Evolutionary conservation across 2,888 invertebrate species (phyloP).

Genomic region (Cistogaster globosa): DNA sequence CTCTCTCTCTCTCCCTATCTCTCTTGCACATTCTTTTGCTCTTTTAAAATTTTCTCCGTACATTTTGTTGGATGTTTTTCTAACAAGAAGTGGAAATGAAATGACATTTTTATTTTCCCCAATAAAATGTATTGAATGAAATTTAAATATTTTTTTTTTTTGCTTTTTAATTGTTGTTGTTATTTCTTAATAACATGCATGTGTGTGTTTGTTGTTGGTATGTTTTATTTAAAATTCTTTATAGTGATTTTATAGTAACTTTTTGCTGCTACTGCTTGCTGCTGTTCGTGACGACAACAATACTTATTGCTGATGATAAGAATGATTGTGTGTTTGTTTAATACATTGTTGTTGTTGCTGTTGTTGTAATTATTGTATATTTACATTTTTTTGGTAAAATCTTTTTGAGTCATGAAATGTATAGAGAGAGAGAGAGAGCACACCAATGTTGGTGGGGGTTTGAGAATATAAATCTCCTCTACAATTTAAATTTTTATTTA

Average conservation of each 20-base stretch:
- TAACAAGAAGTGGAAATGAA: conserved; percentile 13
- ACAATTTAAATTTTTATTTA: not conserved
- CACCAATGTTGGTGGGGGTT: conserved; percentile 18
- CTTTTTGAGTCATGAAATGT: conserved; percentile 25
- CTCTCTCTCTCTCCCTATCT: not conserved
- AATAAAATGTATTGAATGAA: conserved; percentile 36
- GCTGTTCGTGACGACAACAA: conserved; percentile 39
- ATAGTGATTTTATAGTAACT: conserved; percentile 7
- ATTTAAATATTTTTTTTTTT: not conserved
- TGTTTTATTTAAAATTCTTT: not conserved
- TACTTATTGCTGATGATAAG: not conserved
- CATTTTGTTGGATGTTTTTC: not conserved
- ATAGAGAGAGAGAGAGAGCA: conserved; percentile 5
- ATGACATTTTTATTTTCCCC: not conserved
- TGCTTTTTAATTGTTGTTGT: not conserved
- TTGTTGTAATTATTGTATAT: conserved; percentile 5
- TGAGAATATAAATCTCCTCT: conserved; percentile 36
- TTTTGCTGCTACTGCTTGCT: not conserved
- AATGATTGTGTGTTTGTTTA: conserved; percentile 13
- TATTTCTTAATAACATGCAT: not conserved
- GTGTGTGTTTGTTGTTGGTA: not conserved
- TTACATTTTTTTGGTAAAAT: conserved; percentile 26
- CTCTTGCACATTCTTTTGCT: not conserved
- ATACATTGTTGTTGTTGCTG: not conserved
- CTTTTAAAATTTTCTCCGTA: not conserved